Evolutionary conservation across 2,888 invertebrate genomes (phyloP).

Genomic region (Rapana venosa): DNA sequence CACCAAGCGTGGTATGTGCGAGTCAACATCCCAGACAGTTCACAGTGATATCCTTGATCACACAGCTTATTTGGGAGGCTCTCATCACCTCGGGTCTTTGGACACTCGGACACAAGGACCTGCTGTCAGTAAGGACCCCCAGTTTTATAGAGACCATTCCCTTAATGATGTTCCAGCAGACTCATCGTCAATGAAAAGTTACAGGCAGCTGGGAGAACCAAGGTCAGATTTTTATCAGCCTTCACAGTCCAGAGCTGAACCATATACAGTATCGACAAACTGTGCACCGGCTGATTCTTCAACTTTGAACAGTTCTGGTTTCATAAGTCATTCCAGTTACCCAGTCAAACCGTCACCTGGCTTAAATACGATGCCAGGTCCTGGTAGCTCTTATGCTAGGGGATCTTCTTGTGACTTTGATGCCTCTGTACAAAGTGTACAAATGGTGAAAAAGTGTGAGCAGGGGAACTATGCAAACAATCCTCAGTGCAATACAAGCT

Average conservation of each 20-base stretch:
- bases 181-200: not conserved
- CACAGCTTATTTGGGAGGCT: not conserved
- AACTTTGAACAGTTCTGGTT: slow-evolving; percentile 43
- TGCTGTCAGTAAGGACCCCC: slow-evolving; percentile 14
- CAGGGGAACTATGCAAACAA: not conserved
- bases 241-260: slow-evolving; percentile 68
- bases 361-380: not conserved
- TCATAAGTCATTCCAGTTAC: slow-evolving; percentile 45
- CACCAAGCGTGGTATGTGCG: not conserved
- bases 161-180: slow-evolving; percentile 59
- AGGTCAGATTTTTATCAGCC: slow-evolving; percentile 57
- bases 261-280: slow-evolving; percentile 67
- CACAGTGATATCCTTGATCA: not conserved
- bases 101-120: not conserved
- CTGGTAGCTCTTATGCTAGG: not conserved
- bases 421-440: slow-evolving; percentile 25
- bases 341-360: not conserved
- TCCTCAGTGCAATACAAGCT: not conserved
- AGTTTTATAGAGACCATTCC: slow-evolving; percentile 31
- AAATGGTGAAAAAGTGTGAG: slow-evolving; percentile 3
- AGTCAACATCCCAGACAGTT: not conserved
- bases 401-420: slow-evolving; percentile 55
- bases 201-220: not conserved
- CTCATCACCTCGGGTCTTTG: not conserved
- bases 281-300: slow-evolving; percentile 25